Percentiles rank a stretch among this genome's conserved stretches.
Conservation (phyloP, 2,797 vertebrate species). For the Hemibagrus guttatus region DNA sequence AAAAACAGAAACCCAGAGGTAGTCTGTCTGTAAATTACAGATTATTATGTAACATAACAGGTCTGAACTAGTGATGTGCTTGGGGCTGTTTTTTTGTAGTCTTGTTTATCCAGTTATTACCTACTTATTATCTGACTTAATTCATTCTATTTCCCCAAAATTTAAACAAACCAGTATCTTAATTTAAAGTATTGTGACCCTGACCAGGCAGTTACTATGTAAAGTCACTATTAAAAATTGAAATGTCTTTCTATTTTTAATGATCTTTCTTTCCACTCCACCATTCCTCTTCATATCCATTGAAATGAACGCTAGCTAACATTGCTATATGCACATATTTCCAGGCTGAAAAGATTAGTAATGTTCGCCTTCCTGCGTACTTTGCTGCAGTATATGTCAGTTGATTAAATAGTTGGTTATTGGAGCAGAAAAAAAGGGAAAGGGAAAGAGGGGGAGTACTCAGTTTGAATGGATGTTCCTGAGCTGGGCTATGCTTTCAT, state of each 20-base stretch:
- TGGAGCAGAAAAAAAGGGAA: slow-evolving; percentile 6
- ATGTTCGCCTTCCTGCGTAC: background rate
- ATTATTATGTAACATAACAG: background rate
- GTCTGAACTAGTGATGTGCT: slow-evolving; percentile 10
- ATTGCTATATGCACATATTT: slow-evolving; percentile 13
- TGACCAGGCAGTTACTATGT: background rate
- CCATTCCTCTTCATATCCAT: slow-evolving; percentile 4
- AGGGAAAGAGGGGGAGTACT: background rate
- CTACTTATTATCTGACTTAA: background rate
- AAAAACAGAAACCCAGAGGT: background rate
- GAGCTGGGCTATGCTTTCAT: slow-evolving; percentile 3
- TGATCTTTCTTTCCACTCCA: background rate
- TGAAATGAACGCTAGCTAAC: background rate
- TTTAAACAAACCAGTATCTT: background rate
- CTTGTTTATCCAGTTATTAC: background rate
- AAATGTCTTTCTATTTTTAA: background rate
- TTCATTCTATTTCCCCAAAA: background rate
- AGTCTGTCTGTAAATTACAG: background rate
- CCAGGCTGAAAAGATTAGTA: slow-evolving; percentile 6
- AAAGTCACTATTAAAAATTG: too few relatives aligned
- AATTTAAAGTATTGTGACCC: background rate
- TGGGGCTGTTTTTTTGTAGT: background rate
- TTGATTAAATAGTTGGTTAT: background rate
- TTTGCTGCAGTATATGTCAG: background rate
- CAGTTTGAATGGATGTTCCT: slow-evolving; percentile 5